Evolutionary conservation across 2,797 vertebrate species (phyloP).

Genomic region (Gymnoscopelus microlampas): DNA sequence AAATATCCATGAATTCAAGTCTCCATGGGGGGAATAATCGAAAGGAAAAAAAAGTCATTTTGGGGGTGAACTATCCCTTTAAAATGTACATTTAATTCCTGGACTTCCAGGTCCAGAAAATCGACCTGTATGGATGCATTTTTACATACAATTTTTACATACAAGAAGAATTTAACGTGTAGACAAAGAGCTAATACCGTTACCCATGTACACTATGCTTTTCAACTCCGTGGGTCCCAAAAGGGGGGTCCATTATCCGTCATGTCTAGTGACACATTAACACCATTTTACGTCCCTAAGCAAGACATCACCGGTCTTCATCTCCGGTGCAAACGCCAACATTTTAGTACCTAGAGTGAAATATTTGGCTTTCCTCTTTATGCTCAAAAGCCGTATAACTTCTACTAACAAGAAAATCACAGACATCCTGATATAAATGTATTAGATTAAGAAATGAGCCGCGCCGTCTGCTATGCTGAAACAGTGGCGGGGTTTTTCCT

Average conservation of each 20-base stretch:
- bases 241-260: background rate
- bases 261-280: background rate
- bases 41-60: no score
- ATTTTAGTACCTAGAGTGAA: conserved; percentile 42
- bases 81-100: no score
- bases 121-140: no score
- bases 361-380: conserved; percentile 31
- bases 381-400: conserved; percentile 41
- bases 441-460: conserved; percentile 45
- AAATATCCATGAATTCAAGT: no score
- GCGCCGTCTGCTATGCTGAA: conserved; percentile 47
- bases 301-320: conserved; percentile 19
- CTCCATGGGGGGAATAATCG: no score
- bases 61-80: no score
- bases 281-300: background rate
- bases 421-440: conserved; percentile 72
- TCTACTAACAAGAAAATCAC: conserved; percentile 51
- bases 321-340: conserved; percentile 25
- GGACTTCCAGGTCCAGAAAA: no score
- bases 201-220: background rate
- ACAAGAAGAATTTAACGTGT: no score
- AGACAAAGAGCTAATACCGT: no score
- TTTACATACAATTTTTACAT: no score
- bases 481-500: conserved; percentile 67
- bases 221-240: background rate